phyloP scores from a whole-genome alignment of 30 jellyfish, hydroid and myxozoan species.

The Clytia hemisphaerica region DNA sequence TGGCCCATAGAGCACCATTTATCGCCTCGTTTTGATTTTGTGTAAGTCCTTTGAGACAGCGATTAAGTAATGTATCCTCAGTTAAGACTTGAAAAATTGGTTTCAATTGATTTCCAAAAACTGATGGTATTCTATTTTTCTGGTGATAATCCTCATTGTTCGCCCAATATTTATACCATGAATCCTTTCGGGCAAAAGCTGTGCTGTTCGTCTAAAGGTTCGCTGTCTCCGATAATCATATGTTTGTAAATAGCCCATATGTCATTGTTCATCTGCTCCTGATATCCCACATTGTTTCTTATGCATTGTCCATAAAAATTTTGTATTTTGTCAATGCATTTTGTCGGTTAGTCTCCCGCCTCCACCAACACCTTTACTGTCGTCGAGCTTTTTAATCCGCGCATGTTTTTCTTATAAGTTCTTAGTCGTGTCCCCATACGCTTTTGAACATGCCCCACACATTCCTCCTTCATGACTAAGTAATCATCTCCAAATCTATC shows the following conservation, averaged over 20 bases:
- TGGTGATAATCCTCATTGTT: not conserved
- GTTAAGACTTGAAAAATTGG: conserved; percentile 23
- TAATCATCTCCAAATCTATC: conserved; percentile 21
- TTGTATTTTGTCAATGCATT: no score
- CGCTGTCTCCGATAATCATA: conserved; percentile 8
- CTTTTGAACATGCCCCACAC: no score
- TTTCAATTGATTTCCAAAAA: not conserved
- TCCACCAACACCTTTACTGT: conserved; percentile 38
- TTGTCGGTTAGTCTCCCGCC: conserved; percentile 18
- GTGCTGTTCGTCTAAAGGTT: conserved; percentile 7
- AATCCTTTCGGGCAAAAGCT: conserved; percentile 20
- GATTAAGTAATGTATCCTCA: conserved; percentile 3
- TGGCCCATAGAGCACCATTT: conserved; percentile 39
- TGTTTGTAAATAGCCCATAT: conserved; percentile 22
- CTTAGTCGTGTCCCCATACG: conserved; percentile 20
- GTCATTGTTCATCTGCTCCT: conserved; percentile 30
- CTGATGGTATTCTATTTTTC: conserved; percentile 15
- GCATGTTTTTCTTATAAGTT: not conserved
- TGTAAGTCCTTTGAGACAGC: conserved; percentile 33
- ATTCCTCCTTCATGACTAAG: conserved; percentile 18
- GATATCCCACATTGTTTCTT: conserved; percentile 7
- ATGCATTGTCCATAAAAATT: conserved; percentile 33
- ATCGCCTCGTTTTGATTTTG: conserved; percentile 29
- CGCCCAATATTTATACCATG: conserved; percentile 35
- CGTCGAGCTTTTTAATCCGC: conserved; percentile 11